Evolutionary conservation across 2,888 invertebrate species (phyloP), one percentile per base, ranked within the genome.

Genomic region (Lampropteryx suffumata): DNA sequence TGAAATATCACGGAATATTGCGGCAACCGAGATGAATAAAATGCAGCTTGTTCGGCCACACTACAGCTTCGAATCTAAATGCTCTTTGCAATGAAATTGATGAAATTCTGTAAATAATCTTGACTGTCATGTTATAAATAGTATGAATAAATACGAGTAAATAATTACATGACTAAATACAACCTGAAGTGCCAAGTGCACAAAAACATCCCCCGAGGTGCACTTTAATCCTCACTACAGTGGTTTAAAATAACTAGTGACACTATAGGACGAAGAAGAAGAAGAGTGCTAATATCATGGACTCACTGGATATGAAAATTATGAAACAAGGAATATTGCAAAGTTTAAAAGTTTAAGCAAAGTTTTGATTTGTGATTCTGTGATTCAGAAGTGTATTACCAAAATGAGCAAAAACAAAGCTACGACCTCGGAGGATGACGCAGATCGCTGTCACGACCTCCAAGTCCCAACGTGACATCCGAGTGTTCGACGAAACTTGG

Each of bases 1-100:
- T 78, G 74, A 78, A 79, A 82, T 83, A 83, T 82, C 82, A 77
- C 75, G 73, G 81, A 79, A 76, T 77, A 71, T 79, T 61, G 70
- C 71, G 57, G 71, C 73, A 73, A 66, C 69, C 68, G 56, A 75
- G 71, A 71, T 78, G 72, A 76, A 80, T 78, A 70, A 69, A 57
- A 75, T 69, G 4, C 17, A 17, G 17, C 2, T 65, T 65, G 68
- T 24, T 42, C 33, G 35, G 70, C 62, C 61, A n/a, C n/a, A n/a
- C n/a, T n/a, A n/a, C 50, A 64, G 52, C 55, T 61, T 58, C 57
- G 55, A 48, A 62, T 60, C 59, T 47, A 61, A 60, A 61, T 59
- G 61, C 59, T 33, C 55, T 61, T 57, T 51, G 52, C 45, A 57
- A 51, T 58, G 49, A 34, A n/a, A n/a, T n/a, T n/a, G n/a, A n/a